Evolutionary conservation across 2,113 vertebrate species (phyloP), one percentile per base, ranked within the genome.

Genomic region (Nettapus auritus): DNA sequence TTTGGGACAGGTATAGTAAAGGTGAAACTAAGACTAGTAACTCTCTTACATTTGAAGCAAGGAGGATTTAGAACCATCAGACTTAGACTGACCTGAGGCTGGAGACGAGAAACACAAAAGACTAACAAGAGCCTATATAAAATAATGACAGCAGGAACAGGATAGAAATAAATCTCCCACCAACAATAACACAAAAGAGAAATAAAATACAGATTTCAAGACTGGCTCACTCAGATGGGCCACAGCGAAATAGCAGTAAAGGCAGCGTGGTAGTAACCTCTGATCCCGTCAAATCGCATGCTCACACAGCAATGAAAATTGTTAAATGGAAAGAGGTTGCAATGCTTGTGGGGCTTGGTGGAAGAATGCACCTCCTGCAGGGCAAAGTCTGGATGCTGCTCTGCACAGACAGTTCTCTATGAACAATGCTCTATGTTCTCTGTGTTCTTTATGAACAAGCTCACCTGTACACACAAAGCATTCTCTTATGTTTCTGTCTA

Each of bases 151-250:
- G 82, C 73, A 69, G 57, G 83, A 90, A 94, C 74, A 79, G 88
- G 88, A 82, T 76, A 94, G 86, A 96, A 95, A 87, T 92, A 96
- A 93, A 94, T 96, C 93, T 93, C 90, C 83, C 74, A 93, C 66
- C 83, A 94, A 79, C 77, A 86, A 53, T 62, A 94, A 92, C 87
- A 95, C 53, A 83, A 81, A 87, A 87, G 70, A 95, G 94, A 95
- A 96, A 93, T 94, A 94, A 95, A 94, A 97, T 78, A 94, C 93
- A 96, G 70, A 85, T 96, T 95, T 91, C 67, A 93, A 77, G 63
- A 82, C 70, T 86, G n/a, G 78, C 78, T 95, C 62, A 82, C 67
- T 91, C 82, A 62, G 31, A 48, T 6, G 46, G 77, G 90, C 88
- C 74, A 57, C 31, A 69, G 62, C 55, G 90, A 93, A 95, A 96